Evolutionary conservation across 2,888 invertebrate species (phyloP), one percentile per base, ranked within the genome.

Genomic region (Callyntrura guangdongensis): DNA sequence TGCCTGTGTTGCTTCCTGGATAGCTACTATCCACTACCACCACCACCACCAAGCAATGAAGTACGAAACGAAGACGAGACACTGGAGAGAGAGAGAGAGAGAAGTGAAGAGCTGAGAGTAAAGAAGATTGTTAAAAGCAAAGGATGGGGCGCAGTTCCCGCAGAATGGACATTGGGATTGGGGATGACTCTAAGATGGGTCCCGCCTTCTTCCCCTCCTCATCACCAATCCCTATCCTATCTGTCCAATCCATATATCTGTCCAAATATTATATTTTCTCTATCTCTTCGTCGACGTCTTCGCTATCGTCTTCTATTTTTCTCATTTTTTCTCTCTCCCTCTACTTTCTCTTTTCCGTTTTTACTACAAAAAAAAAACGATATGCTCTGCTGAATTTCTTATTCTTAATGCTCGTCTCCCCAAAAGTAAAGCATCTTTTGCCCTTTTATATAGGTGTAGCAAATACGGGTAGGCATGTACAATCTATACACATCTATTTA

Each of bases 101-200:
- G 85, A 85, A 79, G 69, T 45, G 79, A 53, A 27, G 90, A 85
- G 90, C 81, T 69, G 84, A 84, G 81, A 90, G 89, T 77, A 84
- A 87, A 77, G 74, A 81, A 84, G 83, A 84, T 83, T 88, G 87
- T 87, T 88, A 88, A 91, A 88, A 91, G 91, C 83, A 89, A 74
- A 89, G 86, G 89, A 91, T 89, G 89, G 91, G 91, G 86, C 89
- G 86, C 86, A 89, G 89, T 89, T 82, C 89, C 86, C 83, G 86
- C 83, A 89, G 91, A 91, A 92, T 91, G 92, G 92, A 92, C 92
- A 92, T 91, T 92, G 91, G 92, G 92, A 92, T 91, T 92, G 92
- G 92, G 92, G 92, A 92, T 92, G 92, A 91, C 89, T 92, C 89
- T 77, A 81, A 88, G 92, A 92, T 92, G 92, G 91, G 92, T 83